A percentile compares a stretch with the other conserved stretches of the same genome.
Evolutionary conservation across 2,888 invertebrate species (phyloP).

Genomic region (Cordilura impudica): DNA sequence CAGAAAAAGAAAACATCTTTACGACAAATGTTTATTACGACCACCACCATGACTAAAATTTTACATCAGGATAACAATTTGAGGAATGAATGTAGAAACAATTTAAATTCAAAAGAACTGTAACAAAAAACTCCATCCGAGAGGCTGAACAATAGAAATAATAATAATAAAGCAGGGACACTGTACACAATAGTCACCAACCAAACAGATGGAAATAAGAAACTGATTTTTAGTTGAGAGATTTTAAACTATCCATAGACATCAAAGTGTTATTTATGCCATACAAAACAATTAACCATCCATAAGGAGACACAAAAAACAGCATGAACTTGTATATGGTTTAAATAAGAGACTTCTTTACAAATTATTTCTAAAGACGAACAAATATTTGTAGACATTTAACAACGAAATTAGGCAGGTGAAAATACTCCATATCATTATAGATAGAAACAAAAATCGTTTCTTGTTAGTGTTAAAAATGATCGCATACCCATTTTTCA

Average conservation of each 20-base stretch:
- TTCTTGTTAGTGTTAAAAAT: constrained; percentile 27
- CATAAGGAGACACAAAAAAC: neutral
- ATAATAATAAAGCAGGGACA: neutral
- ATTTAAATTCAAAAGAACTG: neutral
- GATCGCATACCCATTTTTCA: constrained; percentile 34
- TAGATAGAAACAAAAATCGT: neutral
- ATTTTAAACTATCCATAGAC: constrained; percentile 1
- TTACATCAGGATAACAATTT: constrained; percentile 12
- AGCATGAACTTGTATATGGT: neutral
- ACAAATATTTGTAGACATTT: constrained; percentile 45
- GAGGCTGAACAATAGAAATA: neutral
- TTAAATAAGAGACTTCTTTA: neutral
- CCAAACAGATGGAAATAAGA: constrained; percentile 49
- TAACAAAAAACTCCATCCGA: neutral
- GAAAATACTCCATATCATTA: constrained; percentile 9
- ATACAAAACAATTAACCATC: too few species aligned
- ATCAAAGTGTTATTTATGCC: too few species aligned
- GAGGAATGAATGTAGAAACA: neutral
- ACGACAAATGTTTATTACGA: constrained; percentile 49
- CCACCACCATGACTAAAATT: constrained; percentile 42
- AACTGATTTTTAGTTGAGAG: constrained; percentile 39
- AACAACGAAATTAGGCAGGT: constrained; percentile 52
- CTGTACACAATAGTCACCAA: neutral
- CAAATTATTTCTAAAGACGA: neutral
- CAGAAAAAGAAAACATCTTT: constrained; percentile 44